Conservation (phyloP, 2,113 vertebrate species). For the Caloenas nicobarica region DNA sequence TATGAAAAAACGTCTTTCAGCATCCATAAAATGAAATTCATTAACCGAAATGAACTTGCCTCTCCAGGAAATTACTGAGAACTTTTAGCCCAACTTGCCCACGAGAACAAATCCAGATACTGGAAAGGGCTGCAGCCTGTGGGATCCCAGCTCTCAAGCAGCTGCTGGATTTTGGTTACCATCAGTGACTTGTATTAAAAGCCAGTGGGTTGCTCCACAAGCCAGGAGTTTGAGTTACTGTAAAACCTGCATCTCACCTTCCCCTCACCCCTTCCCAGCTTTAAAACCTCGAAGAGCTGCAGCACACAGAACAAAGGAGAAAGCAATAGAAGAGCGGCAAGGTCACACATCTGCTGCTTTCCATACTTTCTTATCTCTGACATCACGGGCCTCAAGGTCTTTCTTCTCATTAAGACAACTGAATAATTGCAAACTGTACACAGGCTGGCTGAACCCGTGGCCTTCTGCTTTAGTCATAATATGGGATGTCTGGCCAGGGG, state of each 20-base stretch:
- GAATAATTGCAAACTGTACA: conserved; percentile 83
- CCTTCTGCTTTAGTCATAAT: conserved; percentile 92
- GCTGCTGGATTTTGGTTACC: background rate
- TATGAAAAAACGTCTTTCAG: background rate
- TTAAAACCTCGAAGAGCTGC: conserved; percentile 70
- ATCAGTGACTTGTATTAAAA: background rate
- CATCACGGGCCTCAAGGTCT: conserved; percentile 78
- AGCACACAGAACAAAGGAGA: conserved; percentile 61
- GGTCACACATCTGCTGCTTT: conserved; percentile 75
- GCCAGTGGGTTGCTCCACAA: background rate
- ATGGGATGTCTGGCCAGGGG: conserved; percentile 55
- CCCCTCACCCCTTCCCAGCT: conserved; percentile 29
- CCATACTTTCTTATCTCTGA: conserved; percentile 83
- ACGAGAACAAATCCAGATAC: background rate
- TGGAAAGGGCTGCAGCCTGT: background rate
- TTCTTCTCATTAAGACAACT: conserved; percentile 82
- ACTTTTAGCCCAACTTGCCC: background rate
- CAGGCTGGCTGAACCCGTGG: conserved; percentile 77
- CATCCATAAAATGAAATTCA: background rate
- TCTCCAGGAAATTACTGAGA: background rate
- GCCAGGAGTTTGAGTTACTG: background rate
- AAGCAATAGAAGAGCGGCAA: conserved; percentile 63
- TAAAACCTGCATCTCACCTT: background rate
- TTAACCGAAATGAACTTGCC: background rate
- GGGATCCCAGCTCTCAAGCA: background rate